Percentiles rank a stretch among this genome's conserved stretches.
phyloP scores from a whole-genome alignment of 2,113 vertebrate species.

The Girardinichthys multiradiatus region DNA sequence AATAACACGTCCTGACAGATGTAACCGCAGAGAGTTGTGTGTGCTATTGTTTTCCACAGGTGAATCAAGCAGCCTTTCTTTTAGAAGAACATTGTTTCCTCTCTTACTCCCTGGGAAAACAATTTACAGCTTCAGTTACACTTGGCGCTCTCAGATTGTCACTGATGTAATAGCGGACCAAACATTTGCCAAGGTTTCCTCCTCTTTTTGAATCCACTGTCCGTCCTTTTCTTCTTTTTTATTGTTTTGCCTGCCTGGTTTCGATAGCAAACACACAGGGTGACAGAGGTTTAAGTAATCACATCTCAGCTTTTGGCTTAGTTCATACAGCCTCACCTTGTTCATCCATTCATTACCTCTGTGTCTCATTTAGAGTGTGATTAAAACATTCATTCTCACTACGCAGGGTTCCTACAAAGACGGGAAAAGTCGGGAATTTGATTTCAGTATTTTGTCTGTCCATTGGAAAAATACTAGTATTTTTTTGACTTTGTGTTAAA shows the following conservation, averaged over 20 bases:
- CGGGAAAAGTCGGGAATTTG: background rate
- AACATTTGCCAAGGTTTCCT: slow-evolving; percentile 52
- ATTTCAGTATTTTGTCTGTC: background rate
- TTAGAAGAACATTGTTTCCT: slow-evolving; percentile 61
- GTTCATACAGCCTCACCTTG: slow-evolving; percentile 46
- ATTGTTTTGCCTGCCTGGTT: slow-evolving; percentile 39
- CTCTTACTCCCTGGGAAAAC: slow-evolving; percentile 69
- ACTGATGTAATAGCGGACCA: slow-evolving; percentile 69
- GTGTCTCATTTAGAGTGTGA: slow-evolving; percentile 40
- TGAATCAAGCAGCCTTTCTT: slow-evolving; percentile 45
- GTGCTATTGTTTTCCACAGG: slow-evolving; percentile 26
- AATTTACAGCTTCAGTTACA: slow-evolving; percentile 67
- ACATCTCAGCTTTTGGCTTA: slow-evolving; percentile 29
- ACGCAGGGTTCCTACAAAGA: too few relatives aligned
- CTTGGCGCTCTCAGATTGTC: slow-evolving; percentile 44
- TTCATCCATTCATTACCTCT: slow-evolving; percentile 64
- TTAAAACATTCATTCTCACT: slow-evolving; percentile 41
- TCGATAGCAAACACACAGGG: slow-evolving; percentile 53
- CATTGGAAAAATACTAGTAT: background rate
- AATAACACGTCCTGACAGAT: slow-evolving; percentile 35
- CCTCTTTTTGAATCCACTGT: slow-evolving; percentile 30
- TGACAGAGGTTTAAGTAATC: slow-evolving; percentile 63
- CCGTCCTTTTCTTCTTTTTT: background rate
- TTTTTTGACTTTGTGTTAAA: background rate
- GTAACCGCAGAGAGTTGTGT: slow-evolving; percentile 12